Percentiles rank a stretch among this genome's conserved stretches.
Conservation (phyloP, 2,113 vertebrate species). For the Thamnaconus septentrionalis region DNA sequence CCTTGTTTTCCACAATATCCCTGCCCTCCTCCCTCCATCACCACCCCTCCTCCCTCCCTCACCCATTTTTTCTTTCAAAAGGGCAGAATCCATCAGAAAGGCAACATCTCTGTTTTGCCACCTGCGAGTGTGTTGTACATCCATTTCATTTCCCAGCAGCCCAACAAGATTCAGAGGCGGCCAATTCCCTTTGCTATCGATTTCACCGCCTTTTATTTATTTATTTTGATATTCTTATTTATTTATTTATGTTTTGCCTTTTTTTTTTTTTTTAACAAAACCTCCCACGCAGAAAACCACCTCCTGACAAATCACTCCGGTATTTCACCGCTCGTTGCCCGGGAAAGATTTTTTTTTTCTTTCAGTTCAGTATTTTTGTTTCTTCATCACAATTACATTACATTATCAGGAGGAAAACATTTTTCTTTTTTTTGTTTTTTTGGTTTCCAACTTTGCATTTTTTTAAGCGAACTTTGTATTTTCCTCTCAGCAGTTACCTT, state of each 20-base stretch:
- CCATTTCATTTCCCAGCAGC: constrained; percentile 68
- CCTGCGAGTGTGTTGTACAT: constrained; percentile 67
- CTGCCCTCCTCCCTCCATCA: constrained; percentile 37
- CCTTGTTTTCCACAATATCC: constrained; percentile 64
- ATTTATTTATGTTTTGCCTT: constrained; percentile 58
- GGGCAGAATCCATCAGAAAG: constrained; percentile 66
- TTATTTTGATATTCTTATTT: too few species aligned
- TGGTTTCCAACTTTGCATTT: too few species aligned
- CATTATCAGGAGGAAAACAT: not conserved
- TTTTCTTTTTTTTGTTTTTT: too few species aligned
- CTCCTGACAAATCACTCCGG: constrained; percentile 61
- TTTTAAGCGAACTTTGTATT: too few species aligned
- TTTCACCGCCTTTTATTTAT: constrained; percentile 49
- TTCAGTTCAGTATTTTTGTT: constrained; percentile 1
- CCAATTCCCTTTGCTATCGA: constrained; percentile 71
- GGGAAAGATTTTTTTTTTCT: constrained; percentile 13
- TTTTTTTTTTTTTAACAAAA: constrained; percentile 63
- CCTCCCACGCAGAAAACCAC: constrained; percentile 59
- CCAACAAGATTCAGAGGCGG: constrained; percentile 62
- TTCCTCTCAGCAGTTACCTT: too few species aligned
- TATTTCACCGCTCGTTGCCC: constrained; percentile 35
- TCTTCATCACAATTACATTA: constrained; percentile 2
- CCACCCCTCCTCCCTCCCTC: constrained; percentile 22
- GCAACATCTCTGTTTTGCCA: constrained; percentile 70
- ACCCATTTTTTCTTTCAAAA: constrained; percentile 56